Evolutionary conservation across 2,113 vertebrate species (phyloP).

Genomic region (Axis porcinus): DNA sequence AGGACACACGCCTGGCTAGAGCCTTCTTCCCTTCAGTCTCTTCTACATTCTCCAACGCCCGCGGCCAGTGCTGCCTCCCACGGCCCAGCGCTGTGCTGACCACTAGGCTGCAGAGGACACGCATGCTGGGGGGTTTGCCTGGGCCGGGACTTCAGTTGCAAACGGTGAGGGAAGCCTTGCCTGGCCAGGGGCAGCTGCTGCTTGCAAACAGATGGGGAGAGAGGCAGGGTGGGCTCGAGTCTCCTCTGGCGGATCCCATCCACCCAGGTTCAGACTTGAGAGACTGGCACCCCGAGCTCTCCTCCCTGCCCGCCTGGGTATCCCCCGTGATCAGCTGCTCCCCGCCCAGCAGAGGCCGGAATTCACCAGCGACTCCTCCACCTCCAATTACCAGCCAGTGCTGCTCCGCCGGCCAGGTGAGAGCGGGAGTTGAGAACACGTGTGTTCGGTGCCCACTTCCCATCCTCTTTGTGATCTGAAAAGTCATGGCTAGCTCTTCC

Average conservation of each 20-base stretch:
- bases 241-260: not conserved
- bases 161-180: not conserved
- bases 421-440: not conserved
- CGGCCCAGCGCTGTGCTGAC: not conserved
- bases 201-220: not conserved
- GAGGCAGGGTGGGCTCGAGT: not conserved
- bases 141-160: not conserved
- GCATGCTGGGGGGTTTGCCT: not conserved
- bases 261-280: too few species aligned
- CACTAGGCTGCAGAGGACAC: not conserved
- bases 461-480: not conserved
- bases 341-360: fast-evolving
- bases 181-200: not conserved
- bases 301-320: not conserved
- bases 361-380: not conserved
- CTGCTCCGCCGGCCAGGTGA: fast-evolving
- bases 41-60: not conserved
- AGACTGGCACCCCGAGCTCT: not conserved
- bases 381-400: too few species aligned
- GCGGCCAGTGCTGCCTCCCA: not conserved
- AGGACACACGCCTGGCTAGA: not conserved
- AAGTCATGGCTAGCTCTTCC: not conserved
- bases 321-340: not conserved
- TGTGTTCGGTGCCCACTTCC: not conserved
- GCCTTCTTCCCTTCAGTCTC: not conserved